Conservation (phyloP, 2,888 invertebrate species). For the Drosophila crucigera region DNA sequence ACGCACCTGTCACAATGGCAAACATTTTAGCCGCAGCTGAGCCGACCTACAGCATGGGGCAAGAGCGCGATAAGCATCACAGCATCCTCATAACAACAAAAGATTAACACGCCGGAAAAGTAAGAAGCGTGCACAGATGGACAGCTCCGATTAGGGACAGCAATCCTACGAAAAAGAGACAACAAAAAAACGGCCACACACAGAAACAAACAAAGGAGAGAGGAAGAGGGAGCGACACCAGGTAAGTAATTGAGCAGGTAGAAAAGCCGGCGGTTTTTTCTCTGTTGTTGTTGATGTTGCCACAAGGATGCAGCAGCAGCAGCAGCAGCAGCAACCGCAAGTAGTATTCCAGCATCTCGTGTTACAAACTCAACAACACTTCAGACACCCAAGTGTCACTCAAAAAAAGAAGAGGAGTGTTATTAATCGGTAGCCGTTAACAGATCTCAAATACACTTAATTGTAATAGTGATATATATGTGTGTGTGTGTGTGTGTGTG, state of each 20-base stretch:
- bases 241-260: conserved; percentile 33
- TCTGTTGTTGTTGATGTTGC: conserved; percentile 23
- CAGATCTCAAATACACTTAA: conserved; percentile 28
- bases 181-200: conserved; percentile 36
- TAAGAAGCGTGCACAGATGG: conserved; percentile 21
- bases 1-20: conserved; percentile 64
- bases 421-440: conserved; percentile 34
- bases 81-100: conserved; percentile 50
- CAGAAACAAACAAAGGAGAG: conserved; percentile 27
- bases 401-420: conserved; percentile 15
- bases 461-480: conserved; percentile 11
- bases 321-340: conserved; percentile 15
- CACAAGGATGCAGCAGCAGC: conserved; percentile 51
- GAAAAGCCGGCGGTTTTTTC: conserved; percentile 30
- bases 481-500: conserved; percentile 7
- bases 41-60: conserved; percentile 40
- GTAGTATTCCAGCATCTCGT: conserved; percentile 28
- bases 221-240: conserved; percentile 4
- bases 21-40: conserved; percentile 28
- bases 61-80: conserved; percentile 66
- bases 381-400: conserved; percentile 38
- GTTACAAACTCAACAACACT: conserved; percentile 33
- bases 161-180: conserved; percentile 16
- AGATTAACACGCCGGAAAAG: conserved; percentile 64
- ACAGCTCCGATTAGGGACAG: conserved; percentile 31